These are phyloP conservation scores for Andrena trimmerana DNA, from an alignment of 2,888 invertebrate genomes.

Conservation along the genomic window DNA sequence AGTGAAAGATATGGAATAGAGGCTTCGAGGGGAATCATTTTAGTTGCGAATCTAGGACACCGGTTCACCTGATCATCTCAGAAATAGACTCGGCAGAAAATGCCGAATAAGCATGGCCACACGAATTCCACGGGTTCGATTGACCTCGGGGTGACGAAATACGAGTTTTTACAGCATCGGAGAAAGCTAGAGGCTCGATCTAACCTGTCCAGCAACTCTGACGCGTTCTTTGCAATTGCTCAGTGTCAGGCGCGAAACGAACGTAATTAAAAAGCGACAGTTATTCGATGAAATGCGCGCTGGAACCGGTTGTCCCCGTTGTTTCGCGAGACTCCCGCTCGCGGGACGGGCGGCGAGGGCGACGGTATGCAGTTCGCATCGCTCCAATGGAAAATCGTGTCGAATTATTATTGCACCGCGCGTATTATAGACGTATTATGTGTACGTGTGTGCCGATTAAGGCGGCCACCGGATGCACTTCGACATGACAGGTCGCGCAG, in stretches of 20 bases:
- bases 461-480: conserved; percentile 67
- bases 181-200: conserved; percentile 40
- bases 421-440: neutral
- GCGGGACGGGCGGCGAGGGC: neutral
- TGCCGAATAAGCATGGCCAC: neutral
- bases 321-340: neutral
- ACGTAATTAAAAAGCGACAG: conserved; percentile 38
- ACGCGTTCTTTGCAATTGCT: conserved; percentile 27
- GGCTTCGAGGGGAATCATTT: too few relatives aligned
- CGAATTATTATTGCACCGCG: conserved; percentile 30
- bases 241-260: conserved; percentile 29
- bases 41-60: neutral
- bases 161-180: conserved; percentile 6
- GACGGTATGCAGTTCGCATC: conserved; percentile 20
- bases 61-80: neutral
- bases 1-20: too few relatives aligned
- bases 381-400: conserved; percentile 45
- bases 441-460: conserved; percentile 55
- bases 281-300: conserved; percentile 21
- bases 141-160: conserved; percentile 22
- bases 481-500: conserved; percentile 64
- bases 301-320: conserved; percentile 24
- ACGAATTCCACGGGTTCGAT: neutral
- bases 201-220: conserved; percentile 36
- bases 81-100: neutral